Conservation (phyloP, 2,113 vertebrate species). For the Coturnix japonica region DNA sequence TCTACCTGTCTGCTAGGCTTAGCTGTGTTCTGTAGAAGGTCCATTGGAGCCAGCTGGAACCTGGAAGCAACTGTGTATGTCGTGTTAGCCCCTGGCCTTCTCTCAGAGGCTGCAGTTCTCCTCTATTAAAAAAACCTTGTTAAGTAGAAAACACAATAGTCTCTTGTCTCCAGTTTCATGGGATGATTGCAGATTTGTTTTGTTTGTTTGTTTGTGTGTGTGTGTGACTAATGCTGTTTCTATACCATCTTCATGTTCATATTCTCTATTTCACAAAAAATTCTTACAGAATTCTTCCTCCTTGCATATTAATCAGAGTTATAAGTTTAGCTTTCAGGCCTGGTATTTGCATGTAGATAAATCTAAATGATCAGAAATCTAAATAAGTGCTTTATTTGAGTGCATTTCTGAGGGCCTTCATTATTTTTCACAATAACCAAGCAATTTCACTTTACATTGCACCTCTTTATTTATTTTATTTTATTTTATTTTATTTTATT, state of each 20-base stretch:
- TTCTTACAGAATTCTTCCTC: background rate
- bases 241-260: background rate
- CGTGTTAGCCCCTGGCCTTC: background rate
- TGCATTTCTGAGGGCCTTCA: background rate
- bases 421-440: background rate
- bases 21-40: background rate
- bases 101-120: background rate
- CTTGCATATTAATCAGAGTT: background rate
- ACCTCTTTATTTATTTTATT: background rate
- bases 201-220: background rate
- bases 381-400: background rate
- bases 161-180: too few species aligned
- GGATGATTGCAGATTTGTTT: too few species aligned
- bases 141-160: background rate
- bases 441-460: background rate
- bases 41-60: background rate
- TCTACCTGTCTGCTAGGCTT: background rate
- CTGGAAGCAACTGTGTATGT: background rate
- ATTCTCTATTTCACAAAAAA: background rate
- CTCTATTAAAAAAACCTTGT: background rate
- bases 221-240: background rate
- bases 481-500: background rate
- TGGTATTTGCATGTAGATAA: background rate
- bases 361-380: background rate
- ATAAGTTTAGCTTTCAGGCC: background rate